A percentile compares a stretch with the other conserved stretches of the same genome.
Evolutionary conservation across 2,888 invertebrate genomes (phyloP).

Genomic region (Camponotus fellah): DNA sequence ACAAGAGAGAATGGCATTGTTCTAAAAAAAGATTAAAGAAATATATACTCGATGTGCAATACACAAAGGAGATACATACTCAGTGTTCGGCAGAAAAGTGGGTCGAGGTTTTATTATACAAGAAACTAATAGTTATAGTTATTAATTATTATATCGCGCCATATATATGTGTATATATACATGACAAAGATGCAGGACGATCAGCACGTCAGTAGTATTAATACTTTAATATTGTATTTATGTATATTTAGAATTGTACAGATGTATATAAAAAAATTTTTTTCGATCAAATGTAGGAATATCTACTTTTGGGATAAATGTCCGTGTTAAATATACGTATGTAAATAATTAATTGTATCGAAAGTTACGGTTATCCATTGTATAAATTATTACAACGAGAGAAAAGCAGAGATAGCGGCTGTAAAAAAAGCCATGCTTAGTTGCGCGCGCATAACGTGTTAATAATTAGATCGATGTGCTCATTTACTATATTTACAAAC

Average conservation of each 20-base stretch:
- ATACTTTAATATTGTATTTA: slow-evolving; percentile 18
- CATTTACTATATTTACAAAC: slow-evolving; percentile 56
- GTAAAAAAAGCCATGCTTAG: slow-evolving; percentile 35
- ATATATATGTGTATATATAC: slow-evolving; percentile 37
- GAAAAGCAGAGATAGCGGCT: slow-evolving; percentile 25
- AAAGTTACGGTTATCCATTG: not conserved
- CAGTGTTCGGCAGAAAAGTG: slow-evolving; percentile 47
- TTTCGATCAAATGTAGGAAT: not conserved
- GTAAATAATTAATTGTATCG: not conserved
- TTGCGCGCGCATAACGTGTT: slow-evolving; percentile 51
- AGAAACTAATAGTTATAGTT: slow-evolving; percentile 49
- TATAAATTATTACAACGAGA: slow-evolving; percentile 19
- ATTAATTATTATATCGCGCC: slow-evolving; percentile 48
- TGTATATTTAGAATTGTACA: slow-evolving; percentile 2
- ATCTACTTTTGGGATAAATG: not conserved
- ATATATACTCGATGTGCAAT: slow-evolving; percentile 24
- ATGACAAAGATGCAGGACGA: slow-evolving; percentile 10
- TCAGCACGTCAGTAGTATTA: slow-evolving; percentile 14
- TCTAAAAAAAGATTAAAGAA: slow-evolving; percentile 53
- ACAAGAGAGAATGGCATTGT: slow-evolving; percentile 35
- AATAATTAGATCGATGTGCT: slow-evolving; percentile 56
- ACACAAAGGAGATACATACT: slow-evolving; percentile 39
- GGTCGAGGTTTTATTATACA: slow-evolving; percentile 49
- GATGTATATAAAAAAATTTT: not conserved
- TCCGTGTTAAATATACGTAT: not conserved